Conservation (phyloP, 2,888 invertebrate genomes). For the Sminthurides aquaticus region DNA sequence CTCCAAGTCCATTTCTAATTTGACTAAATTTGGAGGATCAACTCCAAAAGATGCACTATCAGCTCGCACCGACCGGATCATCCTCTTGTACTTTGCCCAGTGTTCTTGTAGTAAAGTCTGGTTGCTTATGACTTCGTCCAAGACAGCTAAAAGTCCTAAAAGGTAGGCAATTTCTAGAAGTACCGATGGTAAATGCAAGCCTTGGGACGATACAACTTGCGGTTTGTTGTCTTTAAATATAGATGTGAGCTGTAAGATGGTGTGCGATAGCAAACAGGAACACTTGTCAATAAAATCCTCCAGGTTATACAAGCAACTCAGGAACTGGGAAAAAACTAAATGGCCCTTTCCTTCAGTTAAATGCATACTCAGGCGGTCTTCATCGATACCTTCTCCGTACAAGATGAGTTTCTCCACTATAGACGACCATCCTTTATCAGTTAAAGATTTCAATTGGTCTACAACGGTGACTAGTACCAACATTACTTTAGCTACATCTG, state of each 20-base stretch:
- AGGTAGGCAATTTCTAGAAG: slow-evolving; percentile 49
- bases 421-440: slow-evolving; percentile 23
- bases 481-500: slow-evolving; percentile 35
- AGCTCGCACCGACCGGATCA: slow-evolving; percentile 61
- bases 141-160: slow-evolving; percentile 51
- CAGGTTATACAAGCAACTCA: slow-evolving; percentile 53
- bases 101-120: slow-evolving; percentile 57
- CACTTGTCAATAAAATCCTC: slow-evolving; percentile 63
- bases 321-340: slow-evolving; percentile 50
- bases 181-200: slow-evolving; percentile 37
- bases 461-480: slow-evolving; percentile 36
- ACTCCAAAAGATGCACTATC: slow-evolving; percentile 56
- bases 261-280: slow-evolving; percentile 62
- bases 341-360: slow-evolving; percentile 49
- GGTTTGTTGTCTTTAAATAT: slow-evolving; percentile 52
- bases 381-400: slow-evolving; percentile 37
- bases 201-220: slow-evolving; percentile 44
- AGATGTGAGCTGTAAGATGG: slow-evolving; percentile 67
- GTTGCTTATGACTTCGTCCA: slow-evolving; percentile 60
- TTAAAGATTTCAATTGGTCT: slow-evolving; percentile 31
- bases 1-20: slow-evolving; percentile 63
- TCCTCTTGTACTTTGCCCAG: slow-evolving; percentile 71
- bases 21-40: slow-evolving; percentile 57
- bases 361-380: not conserved
- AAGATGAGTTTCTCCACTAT: slow-evolving; percentile 32